Evolutionary conservation across 1,140 invertebrate genomes (phyloP).

Genomic region (Maniola jurtina): DNA sequence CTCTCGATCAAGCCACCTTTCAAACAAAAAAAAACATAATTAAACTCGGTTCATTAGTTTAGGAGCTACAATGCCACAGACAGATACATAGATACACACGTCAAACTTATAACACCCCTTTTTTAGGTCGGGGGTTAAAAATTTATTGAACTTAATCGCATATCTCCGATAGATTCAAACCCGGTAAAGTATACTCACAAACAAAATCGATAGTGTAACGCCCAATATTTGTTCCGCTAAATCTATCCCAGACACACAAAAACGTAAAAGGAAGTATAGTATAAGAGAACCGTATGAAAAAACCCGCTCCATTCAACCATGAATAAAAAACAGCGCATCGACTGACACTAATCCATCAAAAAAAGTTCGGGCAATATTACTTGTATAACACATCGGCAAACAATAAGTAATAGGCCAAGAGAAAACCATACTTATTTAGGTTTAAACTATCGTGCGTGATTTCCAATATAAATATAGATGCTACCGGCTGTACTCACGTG

Average conservation of each 20-base stretch:
- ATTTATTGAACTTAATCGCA: constrained; percentile 9
- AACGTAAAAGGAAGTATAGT: background rate
- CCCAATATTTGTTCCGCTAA: constrained; percentile 13
- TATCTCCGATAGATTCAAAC: constrained; percentile 1
- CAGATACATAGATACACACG: too few relatives aligned
- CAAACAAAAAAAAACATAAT: too few relatives aligned
- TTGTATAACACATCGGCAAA: constrained; percentile 30
- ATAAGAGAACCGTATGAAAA: background rate
- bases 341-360: constrained; percentile 43
- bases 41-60: too few relatives aligned
- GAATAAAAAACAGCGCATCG: constrained; percentile 14
- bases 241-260: background rate
- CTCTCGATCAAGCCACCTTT: too few relatives aligned
- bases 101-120: too few relatives aligned
- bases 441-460: too few relatives aligned
- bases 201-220: constrained; percentile 11
- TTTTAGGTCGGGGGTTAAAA: too few relatives aligned
- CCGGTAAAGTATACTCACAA: background rate
- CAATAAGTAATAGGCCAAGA: constrained; percentile 14
- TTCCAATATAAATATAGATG: too few relatives aligned
- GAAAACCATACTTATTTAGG: background rate
- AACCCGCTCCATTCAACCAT: constrained; percentile 4
- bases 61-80: too few relatives aligned
- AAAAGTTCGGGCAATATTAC: constrained; percentile 30
- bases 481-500: too few relatives aligned